These are phyloP conservation scores for Muscicapa striata DNA, from an alignment of 2,797 vertebrate genomes.

Conservation along the genomic window DNA sequence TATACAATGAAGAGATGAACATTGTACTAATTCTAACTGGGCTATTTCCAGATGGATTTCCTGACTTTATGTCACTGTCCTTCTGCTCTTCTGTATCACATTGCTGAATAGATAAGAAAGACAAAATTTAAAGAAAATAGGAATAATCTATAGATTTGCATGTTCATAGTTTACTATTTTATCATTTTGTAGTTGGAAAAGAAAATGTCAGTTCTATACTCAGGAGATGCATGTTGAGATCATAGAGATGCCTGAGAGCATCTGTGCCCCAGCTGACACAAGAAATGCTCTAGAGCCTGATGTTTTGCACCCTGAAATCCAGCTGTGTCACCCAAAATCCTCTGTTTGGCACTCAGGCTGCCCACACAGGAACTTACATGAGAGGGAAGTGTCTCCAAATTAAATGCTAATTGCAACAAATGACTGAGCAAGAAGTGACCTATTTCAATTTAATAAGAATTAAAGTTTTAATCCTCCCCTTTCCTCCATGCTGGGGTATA, in stretches of 20 bases:
- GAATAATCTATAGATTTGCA: neutral
- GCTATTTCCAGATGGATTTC: neutral
- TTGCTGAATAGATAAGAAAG: neutral
- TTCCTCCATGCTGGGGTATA: fast-evolving
- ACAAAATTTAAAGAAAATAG: neutral
- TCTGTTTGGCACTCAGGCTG: neutral
- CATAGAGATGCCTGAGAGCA: neutral
- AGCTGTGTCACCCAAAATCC: neutral
- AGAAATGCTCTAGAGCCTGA: neutral
- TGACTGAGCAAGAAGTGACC: neutral
- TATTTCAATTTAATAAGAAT: neutral
- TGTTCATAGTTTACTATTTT: neutral
- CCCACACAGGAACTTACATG: fast-evolving
- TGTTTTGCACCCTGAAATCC: neutral
- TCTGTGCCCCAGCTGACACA: neutral
- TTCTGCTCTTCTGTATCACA: neutral
- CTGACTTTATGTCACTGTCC: neutral
- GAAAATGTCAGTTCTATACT: fast-evolving
- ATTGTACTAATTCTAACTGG: neutral
- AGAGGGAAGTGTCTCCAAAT: neutral
- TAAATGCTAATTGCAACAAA: neutral
- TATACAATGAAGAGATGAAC: neutral
- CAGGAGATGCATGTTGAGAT: neutral
- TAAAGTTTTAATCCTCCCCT: neutral
- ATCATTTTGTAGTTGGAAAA: neutral